Evolutionary conservation across 2,888 invertebrate genomes (phyloP).

Genomic region (Celastrina argiolus): DNA sequence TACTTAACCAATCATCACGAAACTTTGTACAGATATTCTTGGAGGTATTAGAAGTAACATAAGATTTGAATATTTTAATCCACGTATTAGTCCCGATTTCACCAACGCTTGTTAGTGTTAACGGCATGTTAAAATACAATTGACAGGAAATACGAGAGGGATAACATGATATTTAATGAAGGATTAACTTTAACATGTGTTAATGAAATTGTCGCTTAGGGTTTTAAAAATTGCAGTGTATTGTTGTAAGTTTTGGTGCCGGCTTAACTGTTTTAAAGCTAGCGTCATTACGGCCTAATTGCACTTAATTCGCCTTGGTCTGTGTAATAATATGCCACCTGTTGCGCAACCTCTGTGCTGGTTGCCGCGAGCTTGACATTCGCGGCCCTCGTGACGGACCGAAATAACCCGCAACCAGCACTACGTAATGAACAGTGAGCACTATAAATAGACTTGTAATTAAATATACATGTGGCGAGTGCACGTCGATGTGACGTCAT

Average conservation of each 20-base stretch:
- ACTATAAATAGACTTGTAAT: constrained; percentile 73
- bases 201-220: too few species aligned
- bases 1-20: too few species aligned
- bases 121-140: too few species aligned
- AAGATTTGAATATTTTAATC: too few species aligned
- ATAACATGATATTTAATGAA: too few species aligned
- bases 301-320: neutral
- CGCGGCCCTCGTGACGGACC: constrained; percentile 68
- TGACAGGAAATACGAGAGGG: too few species aligned
- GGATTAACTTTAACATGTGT: too few species aligned
- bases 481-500: constrained; percentile 41
- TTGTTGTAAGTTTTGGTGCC: neutral
- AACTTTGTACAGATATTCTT: too few species aligned
- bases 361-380: constrained; percentile 74
- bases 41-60: too few species aligned
- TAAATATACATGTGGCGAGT: constrained; percentile 60
- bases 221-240: too few species aligned
- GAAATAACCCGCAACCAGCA: constrained; percentile 71
- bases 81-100: too few species aligned
- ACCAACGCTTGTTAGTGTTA: too few species aligned
- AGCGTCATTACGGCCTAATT: neutral
- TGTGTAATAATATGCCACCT: constrained; percentile 50
- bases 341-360: constrained; percentile 61
- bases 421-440: constrained; percentile 66
- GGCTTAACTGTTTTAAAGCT: neutral